phyloP scores from a whole-genome alignment of 2,888 invertebrate species.

The Mesochorus sp. region DNA sequence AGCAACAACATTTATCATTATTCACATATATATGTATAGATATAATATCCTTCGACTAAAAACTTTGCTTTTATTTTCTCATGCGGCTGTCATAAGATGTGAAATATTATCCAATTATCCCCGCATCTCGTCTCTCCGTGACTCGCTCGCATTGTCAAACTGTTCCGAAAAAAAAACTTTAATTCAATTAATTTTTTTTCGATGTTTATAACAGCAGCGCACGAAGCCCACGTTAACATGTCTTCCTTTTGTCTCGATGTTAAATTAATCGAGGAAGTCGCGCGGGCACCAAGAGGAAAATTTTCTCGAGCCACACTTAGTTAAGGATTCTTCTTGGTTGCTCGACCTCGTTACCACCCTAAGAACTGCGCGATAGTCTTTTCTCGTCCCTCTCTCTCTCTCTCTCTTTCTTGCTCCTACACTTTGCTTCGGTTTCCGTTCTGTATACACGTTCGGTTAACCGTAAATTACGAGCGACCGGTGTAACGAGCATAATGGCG shows the following conservation, averaged over 20 bases:
- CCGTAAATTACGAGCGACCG: constrained; percentile 80
- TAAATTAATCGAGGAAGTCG: constrained; percentile 3
- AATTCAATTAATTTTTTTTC: too few species aligned
- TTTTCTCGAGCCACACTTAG: constrained; percentile 31
- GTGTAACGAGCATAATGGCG: constrained; percentile 80
- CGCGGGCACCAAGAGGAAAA: neutral
- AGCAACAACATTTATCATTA: too few species aligned
- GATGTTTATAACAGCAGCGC: too few species aligned
- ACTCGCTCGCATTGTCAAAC: too few species aligned
- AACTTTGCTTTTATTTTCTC: too few species aligned
- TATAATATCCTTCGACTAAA: too few species aligned
- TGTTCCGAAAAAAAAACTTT: too few species aligned
- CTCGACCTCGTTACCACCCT: constrained; percentile 61
- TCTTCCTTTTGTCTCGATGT: constrained; percentile 1
- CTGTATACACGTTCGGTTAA: constrained; percentile 71
- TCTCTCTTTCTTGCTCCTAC: neutral
- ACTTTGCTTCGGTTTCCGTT: constrained; percentile 76
- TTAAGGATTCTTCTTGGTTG: constrained; percentile 61
- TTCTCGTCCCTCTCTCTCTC: constrained; percentile 14
- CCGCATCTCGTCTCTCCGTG: too few species aligned
- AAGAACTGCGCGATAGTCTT: constrained; percentile 24
- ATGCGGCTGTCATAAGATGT: too few species aligned
- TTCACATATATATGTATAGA: too few species aligned
- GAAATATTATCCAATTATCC: too few species aligned
- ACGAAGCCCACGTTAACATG: too few species aligned